Evolutionary conservation across 2,888 invertebrate genomes (phyloP).

Genomic region (Fragum whitleyi): DNA sequence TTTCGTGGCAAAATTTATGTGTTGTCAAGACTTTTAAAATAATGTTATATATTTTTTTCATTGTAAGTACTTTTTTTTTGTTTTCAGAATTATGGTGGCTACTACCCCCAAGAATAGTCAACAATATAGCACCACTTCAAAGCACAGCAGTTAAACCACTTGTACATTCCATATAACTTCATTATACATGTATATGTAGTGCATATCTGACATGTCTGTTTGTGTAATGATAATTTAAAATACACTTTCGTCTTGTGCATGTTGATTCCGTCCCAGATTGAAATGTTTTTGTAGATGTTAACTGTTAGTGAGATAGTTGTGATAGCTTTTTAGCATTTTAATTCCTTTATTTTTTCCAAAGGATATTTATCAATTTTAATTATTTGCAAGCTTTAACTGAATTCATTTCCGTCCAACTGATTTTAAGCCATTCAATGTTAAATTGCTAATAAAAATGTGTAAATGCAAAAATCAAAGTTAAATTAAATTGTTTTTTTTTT

Average conservation of each 20-base stretch:
- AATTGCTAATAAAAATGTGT: too few species aligned
- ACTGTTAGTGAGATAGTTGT: neutral
- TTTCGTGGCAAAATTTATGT: too few species aligned
- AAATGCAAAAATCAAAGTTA: too few species aligned
- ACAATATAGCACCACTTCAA: neutral
- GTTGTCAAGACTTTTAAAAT: too few species aligned
- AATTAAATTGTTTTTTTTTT: too few species aligned
- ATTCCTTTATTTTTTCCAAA: neutral
- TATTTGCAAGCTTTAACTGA: too few species aligned
- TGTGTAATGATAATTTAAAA: neutral
- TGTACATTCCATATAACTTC: neutral
- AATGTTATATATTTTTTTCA: too few species aligned
- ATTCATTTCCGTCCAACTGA: too few species aligned
- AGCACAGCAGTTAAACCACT: neutral
- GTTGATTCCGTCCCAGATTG: neutral
- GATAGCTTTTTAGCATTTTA: too few species aligned
- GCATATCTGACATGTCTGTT: neutral
- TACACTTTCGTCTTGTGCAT: neutral
- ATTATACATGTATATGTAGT: neutral
- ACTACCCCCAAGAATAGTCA: constrained; percentile 13
- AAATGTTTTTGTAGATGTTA: neutral
- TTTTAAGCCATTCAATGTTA: too few species aligned
- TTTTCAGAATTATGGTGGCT: constrained; percentile 23
- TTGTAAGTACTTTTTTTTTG: neutral
- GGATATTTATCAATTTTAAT: too few species aligned